Conservation (phyloP, 2,113 vertebrate species). For the Oryzias celebensis region DNA sequence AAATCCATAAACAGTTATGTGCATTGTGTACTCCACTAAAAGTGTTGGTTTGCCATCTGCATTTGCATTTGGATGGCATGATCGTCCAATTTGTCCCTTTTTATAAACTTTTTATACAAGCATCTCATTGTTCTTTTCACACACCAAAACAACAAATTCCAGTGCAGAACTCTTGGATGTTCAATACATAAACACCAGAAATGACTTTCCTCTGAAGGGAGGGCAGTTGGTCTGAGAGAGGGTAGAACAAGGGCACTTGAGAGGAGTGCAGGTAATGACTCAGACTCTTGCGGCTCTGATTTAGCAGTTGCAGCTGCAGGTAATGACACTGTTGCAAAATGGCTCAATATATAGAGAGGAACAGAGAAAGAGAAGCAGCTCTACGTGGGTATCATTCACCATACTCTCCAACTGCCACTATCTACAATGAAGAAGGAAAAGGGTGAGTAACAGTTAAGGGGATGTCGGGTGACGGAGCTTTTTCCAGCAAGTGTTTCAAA, state of each 20-base stretch:
- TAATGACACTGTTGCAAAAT: conserved; percentile 66
- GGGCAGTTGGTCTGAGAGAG: conserved; percentile 9
- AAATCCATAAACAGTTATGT: conserved; percentile 3
- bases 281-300: conserved; percentile 64
- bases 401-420: conserved; percentile 37
- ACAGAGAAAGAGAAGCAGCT: conserved; percentile 27
- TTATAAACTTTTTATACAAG: background rate
- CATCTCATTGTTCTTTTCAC: background rate
- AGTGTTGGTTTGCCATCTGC: background rate
- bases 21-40: background rate
- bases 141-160: background rate
- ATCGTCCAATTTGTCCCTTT: background rate
- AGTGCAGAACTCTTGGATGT: background rate
- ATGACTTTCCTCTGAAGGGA: background rate
- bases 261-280: conserved; percentile 54
- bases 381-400: conserved; percentile 53
- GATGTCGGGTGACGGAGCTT: conserved; percentile 26
- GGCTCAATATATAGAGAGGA: conserved; percentile 56
- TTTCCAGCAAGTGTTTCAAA: conserved; percentile 27
- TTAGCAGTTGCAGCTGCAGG: conserved; percentile 60
- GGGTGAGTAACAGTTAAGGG: conserved; percentile 20
- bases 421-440: conserved; percentile 30
- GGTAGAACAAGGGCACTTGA: conserved; percentile 40
- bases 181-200: background rate
- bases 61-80: conserved; percentile 1